These are phyloP conservation scores for Pseudopleuronectes americanus DNA, from an alignment of 2,797 vertebrate genomes.

Conservation along the genomic window DNA sequence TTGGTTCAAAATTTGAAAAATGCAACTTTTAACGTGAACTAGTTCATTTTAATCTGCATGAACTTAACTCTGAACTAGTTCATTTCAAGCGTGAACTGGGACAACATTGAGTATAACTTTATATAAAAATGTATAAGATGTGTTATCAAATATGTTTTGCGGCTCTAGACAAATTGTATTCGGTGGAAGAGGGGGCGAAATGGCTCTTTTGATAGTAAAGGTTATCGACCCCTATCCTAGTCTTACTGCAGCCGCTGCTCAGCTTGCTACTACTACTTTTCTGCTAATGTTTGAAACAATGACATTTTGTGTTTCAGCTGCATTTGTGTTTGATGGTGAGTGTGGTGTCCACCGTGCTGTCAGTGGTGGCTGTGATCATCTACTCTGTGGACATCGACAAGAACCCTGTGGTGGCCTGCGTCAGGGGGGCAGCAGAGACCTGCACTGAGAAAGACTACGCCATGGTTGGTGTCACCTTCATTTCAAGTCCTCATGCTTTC, in stretches of 20 bases:
- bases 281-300: not conserved
- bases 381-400: conserved; percentile 74
- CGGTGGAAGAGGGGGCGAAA: no score
- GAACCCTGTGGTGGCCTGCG: conserved; percentile 39
- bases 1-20: no score
- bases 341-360: conserved; percentile 47
- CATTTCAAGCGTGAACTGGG: no score
- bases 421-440: accelerated
- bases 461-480: conserved; percentile 41
- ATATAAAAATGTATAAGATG: no score
- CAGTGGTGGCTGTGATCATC: conserved; percentile 71
- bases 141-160: no score
- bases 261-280: not conserved
- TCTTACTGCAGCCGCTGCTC: not conserved
- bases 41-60: no score
- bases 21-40: no score
- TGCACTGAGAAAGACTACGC: conserved; percentile 35
- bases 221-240: no score
- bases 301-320: conserved; percentile 54
- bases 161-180: no score
- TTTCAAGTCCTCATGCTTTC: not conserved
- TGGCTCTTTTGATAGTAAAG: no score
- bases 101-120: no score
- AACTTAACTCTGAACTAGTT: no score
- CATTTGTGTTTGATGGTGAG: conserved; percentile 60